These are phyloP conservation scores for Ammospiza nelsoni DNA, from an alignment of 2,113 vertebrate genomes.

Conservation along the genomic window DNA sequence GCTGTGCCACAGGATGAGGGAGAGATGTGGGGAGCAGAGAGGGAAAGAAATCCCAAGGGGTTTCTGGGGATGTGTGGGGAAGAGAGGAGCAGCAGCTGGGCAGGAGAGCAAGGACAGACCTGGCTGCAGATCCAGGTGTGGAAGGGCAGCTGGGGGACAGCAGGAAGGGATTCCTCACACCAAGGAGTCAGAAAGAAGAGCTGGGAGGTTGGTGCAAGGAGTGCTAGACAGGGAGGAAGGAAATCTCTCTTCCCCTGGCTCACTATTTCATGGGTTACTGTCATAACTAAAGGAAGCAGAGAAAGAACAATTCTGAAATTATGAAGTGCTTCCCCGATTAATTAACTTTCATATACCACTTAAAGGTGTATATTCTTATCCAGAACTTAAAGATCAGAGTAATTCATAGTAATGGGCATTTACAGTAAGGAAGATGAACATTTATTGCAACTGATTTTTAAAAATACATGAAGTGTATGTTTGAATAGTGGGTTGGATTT, in stretches of 20 bases:
- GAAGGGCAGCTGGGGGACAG: too few species aligned
- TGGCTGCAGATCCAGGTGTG: too few species aligned
- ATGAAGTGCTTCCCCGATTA: background rate
- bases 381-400: background rate
- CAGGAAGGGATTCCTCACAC: too few species aligned
- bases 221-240: background rate
- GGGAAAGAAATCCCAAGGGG: too few species aligned
- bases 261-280: background rate
- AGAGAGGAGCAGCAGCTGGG: too few species aligned
- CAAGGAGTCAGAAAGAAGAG: background rate
- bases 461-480: background rate
- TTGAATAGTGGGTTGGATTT: background rate
- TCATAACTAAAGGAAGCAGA: background rate
- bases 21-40: too few species aligned
- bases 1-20: too few species aligned
- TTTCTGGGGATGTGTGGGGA: too few species aligned
- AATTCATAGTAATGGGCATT: background rate
- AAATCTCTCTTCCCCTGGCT: background rate
- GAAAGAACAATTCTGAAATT: background rate
- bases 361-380: accelerated
- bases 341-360: background rate
- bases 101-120: too few species aligned
- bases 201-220: background rate
- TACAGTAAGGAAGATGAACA: background rate
- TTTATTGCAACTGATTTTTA: background rate